Evolutionary conservation across 2,888 invertebrate genomes (phyloP), one percentile per base, ranked within the genome.

Genomic region (Aleiodes testaceus): DNA sequence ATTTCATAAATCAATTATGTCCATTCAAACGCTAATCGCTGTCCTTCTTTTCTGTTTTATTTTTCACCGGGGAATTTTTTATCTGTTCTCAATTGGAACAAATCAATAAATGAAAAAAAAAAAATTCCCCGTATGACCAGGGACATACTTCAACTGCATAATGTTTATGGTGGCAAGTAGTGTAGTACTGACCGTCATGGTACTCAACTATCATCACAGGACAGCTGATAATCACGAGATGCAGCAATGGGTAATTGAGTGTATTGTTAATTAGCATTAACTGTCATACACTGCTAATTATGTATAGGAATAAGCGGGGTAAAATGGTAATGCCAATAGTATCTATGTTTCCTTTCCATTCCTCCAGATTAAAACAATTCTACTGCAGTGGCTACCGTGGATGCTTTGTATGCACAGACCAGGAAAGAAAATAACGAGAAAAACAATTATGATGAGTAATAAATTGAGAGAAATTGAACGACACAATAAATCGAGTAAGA

Each of bases 121-220:
- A 66, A 59, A 71, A 66, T 45, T 72, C 72, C 81, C 81, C 84
- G 80, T 75, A 83, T 22, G 53, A 88, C 81, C 91, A 97, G 98
- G 98, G 88, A 97, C 98, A 82, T 98, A 98, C 91, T 98, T 98
- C 93, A 98, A 98, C 91, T 97, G 97, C 91, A 98, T 98, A 90
- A 98, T 98, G 98, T 96, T 98, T 90, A 98, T 98, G 97, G 98
- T 98, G 89, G 97, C 98, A 74, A 96, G 97, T 77, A 98, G 98
- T 77, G 98, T 98, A 88, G 97, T 98, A 82, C 92, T 97, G 84
- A 98, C 98, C 68, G 97, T 98, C 80, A 94, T 98, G 82, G 97
- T 98, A 81, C 92, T 98, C 79, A 98, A 98, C 90, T 98, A 97
- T 89, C 98, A 98, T 89, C 98, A 98, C 89, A 92, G 98, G 84